Percentiles rank a stretch among this genome's conserved stretches.
These are phyloP conservation scores for Regulus satrapa DNA, from an alignment of 2,113 vertebrate genomes.

Conservation along the genomic window DNA sequence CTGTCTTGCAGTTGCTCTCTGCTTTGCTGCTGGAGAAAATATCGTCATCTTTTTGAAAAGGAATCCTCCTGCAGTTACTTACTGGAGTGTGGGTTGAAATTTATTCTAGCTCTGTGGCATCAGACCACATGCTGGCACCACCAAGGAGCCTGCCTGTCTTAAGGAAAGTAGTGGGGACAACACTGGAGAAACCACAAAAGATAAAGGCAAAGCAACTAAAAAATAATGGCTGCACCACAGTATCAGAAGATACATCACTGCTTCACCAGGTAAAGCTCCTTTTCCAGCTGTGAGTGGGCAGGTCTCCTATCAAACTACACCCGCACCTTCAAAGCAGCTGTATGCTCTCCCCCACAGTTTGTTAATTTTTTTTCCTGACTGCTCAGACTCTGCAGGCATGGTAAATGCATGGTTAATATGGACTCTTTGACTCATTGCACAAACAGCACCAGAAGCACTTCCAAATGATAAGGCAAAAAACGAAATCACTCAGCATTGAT, in stretches of 20 bases:
- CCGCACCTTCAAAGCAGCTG: background rate
- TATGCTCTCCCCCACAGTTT: background rate
- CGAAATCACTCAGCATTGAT: background rate
- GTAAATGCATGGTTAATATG: background rate
- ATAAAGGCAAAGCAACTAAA: background rate
- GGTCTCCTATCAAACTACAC: background rate
- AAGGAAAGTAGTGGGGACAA: too few relatives aligned
- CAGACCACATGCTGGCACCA: background rate
- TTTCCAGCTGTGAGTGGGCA: background rate
- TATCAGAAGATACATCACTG: rapidly evolving
- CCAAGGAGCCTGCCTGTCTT: background rate
- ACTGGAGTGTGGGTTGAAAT: background rate
- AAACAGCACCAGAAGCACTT: background rate
- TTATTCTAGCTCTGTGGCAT: background rate
- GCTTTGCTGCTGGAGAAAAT: background rate
- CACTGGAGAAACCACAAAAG: background rate
- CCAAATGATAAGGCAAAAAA: background rate
- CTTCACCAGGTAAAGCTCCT: background rate
- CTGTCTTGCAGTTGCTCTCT: background rate
- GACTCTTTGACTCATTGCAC: background rate
- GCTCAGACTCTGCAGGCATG: background rate
- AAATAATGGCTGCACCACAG: background rate
- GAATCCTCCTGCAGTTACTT: background rate
- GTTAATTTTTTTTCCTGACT: background rate
- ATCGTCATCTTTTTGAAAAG: background rate